A percentile compares a stretch with the other conserved stretches of the same genome.
Evolutionary conservation across 2,888 invertebrate genomes (phyloP).

Genomic region (Pterostichus madidus): DNA sequence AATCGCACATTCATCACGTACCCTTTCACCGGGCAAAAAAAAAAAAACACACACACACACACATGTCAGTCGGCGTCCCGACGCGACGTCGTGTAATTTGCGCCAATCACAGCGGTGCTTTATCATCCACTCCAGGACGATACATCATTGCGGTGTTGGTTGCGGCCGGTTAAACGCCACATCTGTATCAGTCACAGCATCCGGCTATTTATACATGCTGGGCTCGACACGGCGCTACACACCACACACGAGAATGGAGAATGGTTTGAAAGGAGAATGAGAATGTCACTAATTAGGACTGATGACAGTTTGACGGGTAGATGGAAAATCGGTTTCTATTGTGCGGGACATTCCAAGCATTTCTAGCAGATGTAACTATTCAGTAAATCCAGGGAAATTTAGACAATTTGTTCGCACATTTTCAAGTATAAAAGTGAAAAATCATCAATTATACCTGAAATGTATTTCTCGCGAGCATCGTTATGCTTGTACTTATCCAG

Average conservation of each 20-base stretch:
- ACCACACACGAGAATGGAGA: slow-evolving; percentile 53
- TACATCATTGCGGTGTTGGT: slow-evolving; percentile 72
- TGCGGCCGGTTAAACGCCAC: slow-evolving; percentile 75
- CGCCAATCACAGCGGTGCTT: slow-evolving; percentile 75
- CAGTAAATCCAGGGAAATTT: too few species aligned
- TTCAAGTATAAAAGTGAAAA: too few species aligned
- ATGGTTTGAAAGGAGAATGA: slow-evolving; percentile 42
- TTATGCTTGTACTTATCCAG: too few species aligned
- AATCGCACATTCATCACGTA: slow-evolving; percentile 8
- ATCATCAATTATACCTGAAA: too few species aligned
- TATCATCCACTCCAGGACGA: slow-evolving; percentile 73
- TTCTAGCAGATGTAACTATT: too few species aligned
- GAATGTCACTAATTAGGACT: slow-evolving; percentile 53
- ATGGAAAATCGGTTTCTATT: slow-evolving; percentile 14
- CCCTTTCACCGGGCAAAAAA: neutral
- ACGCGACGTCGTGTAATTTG: slow-evolving; percentile 73
- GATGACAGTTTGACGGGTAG: slow-evolving; percentile 61
- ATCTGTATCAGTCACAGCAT: slow-evolving; percentile 75
- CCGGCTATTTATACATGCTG: slow-evolving; percentile 63
- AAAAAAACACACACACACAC: neutral
- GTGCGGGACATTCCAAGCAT: too few species aligned
- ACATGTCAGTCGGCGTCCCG: slow-evolving; percentile 3
- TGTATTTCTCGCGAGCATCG: too few species aligned
- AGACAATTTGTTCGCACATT: too few species aligned
- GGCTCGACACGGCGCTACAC: too few species aligned